A percentile compares a stretch with the other conserved stretches of the same genome.
Evolutionary conservation across 2,888 invertebrate genomes (phyloP).

Genomic region (Baccha elongata): DNA sequence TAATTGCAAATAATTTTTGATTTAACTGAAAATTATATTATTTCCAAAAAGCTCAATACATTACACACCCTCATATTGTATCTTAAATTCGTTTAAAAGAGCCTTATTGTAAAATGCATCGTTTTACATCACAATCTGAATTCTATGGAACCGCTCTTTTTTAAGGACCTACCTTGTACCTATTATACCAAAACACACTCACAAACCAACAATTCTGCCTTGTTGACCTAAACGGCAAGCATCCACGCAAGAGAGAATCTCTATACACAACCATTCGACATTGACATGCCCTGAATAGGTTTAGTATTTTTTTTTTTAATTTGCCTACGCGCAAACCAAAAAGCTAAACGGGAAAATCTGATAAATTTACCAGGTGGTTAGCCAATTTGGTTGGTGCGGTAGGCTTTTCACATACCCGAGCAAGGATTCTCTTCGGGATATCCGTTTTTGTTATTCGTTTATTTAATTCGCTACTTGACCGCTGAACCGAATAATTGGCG

Average conservation of each 20-base stretch:
- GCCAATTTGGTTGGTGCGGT: slow-evolving; percentile 56
- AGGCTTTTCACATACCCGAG: slow-evolving; percentile 18
- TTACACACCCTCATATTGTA: too few species aligned
- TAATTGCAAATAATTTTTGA: too few species aligned
- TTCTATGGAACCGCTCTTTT: neutral
- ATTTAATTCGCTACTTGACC: slow-evolving; percentile 60
- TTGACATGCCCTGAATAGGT: slow-evolving; percentile 24
- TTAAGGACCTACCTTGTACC: too few species aligned
- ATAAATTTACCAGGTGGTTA: slow-evolving; percentile 70
- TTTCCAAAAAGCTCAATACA: too few species aligned
- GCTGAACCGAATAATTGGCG: slow-evolving; percentile 59
- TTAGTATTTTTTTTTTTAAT: slow-evolving; percentile 1
- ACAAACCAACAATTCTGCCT: neutral
- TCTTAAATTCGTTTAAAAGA: too few species aligned
- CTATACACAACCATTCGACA: slow-evolving; percentile 2
- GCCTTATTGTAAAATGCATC: too few species aligned
- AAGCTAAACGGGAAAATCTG: slow-evolving; percentile 64
- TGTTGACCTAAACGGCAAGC: neutral
- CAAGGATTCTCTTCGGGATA: slow-evolving; percentile 38
- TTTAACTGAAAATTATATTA: too few species aligned
- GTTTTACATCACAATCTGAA: neutral
- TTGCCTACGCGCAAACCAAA: slow-evolving; percentile 32
- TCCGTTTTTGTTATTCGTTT: slow-evolving; percentile 54
- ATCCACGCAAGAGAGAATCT: neutral
- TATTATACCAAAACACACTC: neutral